Evolutionary conservation across 2,113 vertebrate genomes (phyloP).

Genomic region (Probosciger aterrimus): DNA sequence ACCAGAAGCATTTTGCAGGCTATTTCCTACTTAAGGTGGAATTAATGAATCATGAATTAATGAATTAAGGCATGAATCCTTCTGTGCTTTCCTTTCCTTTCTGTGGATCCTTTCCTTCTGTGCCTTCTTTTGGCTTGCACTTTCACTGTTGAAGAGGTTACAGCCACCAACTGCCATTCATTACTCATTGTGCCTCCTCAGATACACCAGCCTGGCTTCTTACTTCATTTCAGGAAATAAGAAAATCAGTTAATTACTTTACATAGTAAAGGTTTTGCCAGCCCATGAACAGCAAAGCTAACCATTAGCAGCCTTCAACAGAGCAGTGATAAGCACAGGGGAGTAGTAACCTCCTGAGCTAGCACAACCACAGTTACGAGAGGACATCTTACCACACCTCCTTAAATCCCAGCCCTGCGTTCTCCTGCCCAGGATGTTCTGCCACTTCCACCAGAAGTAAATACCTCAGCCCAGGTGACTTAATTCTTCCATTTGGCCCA

Average conservation of each 20-base stretch:
- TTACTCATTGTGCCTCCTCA: neutral
- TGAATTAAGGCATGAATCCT: no score
- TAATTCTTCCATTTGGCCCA: neutral
- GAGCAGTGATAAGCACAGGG: neutral
- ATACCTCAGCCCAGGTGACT: neutral
- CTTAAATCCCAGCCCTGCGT: neutral
- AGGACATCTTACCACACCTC: fast-evolving
- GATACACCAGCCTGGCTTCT: neutral
- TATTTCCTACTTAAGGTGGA: neutral
- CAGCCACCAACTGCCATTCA: neutral
- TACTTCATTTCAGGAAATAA: neutral
- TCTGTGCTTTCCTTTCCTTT: no score
- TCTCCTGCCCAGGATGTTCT: neutral
- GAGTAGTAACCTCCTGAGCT: neutral
- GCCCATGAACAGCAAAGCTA: neutral
- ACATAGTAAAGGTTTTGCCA: neutral
- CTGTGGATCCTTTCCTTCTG: neutral
- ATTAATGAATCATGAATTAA: no score
- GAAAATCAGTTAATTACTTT: neutral
- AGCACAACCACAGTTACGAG: neutral
- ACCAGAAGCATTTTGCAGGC: neutral
- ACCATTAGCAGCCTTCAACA: neutral
- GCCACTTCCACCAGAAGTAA: neutral
- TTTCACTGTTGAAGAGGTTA: neutral
- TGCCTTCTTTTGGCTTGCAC: neutral